Percentiles rank a stretch among this genome's conserved stretches.
Evolutionary conservation across 1,140 invertebrate genomes (phyloP).

Genomic region (Leptopilina clavipes): DNA sequence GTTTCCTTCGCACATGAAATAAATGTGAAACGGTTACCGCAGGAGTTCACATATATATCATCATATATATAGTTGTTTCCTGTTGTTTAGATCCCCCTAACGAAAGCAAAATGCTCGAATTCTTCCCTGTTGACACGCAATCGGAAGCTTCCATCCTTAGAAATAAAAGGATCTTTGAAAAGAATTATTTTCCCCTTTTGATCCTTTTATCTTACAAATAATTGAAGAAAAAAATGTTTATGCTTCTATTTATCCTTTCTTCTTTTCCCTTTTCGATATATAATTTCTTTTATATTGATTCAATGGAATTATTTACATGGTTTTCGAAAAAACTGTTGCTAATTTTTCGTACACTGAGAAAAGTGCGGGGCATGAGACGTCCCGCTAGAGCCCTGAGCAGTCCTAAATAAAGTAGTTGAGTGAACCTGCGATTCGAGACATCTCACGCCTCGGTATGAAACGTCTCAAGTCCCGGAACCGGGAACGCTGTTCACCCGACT

Average conservation of each 20-base stretch:
- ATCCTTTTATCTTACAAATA: background rate
- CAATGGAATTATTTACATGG: no score
- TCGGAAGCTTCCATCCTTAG: background rate
- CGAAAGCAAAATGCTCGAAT: background rate
- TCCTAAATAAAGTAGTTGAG: no score
- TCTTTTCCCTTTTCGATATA: background rate
- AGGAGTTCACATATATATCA: background rate
- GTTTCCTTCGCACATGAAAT: background rate
- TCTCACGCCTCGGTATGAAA: no score
- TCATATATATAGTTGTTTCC: constrained; percentile 7
- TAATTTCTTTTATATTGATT: background rate
- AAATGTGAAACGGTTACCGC: background rate
- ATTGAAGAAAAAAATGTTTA: background rate
- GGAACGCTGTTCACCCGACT: no score
- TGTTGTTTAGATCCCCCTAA: background rate
- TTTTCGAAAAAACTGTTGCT: no score
- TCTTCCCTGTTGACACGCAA: background rate
- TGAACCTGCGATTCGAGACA: no score
- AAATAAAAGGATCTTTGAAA: background rate
- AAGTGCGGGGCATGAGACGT: no score
- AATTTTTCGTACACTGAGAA: no score
- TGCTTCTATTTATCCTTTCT: background rate
- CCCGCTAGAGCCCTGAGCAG: no score
- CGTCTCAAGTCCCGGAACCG: no score
- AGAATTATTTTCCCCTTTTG: background rate